Evolutionary conservation across 2,888 invertebrate genomes (phyloP), one percentile per base, ranked within the genome.

Genomic region (Palloptera scutellata): DNA sequence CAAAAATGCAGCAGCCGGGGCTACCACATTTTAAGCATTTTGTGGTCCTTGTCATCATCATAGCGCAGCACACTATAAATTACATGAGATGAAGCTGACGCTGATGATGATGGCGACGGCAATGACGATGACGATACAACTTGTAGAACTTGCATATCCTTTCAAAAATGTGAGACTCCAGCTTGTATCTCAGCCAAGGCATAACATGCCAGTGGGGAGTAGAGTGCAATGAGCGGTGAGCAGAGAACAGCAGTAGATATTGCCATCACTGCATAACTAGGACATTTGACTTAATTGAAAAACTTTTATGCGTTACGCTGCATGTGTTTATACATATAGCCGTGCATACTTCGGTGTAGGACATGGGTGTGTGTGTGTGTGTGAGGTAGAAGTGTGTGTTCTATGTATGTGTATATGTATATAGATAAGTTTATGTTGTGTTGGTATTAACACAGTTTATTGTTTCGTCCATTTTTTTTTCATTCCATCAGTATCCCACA

Each of bases 241-340:
- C 15, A 30, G 30, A 30, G 30, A 30, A 6, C 30, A 30, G 3
- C 30, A 30, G 30, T 30, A 30, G 30, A 30, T 48, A 17, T 42
- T 40, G 43, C 57, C 57, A 61, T 62, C 64, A 67, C 61, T 64
- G 65, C 69, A 68, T 70, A 73, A 73, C 70, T 70, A 62, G 73
- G 71, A 67, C 73, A 73, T 69, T 68, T 63, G 69, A 72, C 71
- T 72, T 74, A 74, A 74, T 73, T 73, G 73, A 73, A 74, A 73
- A 74, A 74, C 73, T 73, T 73, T 70, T 70, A 69, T 71, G 70
- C 65, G 69, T 40, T 59, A 30, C 30, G 60, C 54, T 61, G 61
- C 55, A 43, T 53, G 53, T 45, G 65, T 60, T 58, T 53, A 54
- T 51, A 59, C 20, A 59, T 53, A 60, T 65, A 45, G 45, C 30